Base-by-base conservation (phyloP, 2,113 vertebrate species). In the Rhizomys pruinosus region DNA sequence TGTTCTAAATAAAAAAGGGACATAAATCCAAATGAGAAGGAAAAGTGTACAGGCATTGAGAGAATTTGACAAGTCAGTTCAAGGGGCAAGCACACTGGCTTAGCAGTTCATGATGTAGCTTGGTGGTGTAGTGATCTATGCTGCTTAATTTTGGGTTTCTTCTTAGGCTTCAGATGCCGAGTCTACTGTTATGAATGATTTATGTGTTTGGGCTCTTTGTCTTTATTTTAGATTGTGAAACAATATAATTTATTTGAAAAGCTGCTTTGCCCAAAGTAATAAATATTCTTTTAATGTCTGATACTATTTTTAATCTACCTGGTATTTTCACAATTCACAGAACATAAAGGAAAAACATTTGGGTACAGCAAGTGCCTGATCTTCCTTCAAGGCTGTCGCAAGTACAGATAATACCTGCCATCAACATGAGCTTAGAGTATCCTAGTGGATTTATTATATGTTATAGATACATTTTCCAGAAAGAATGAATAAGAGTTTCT, bases 261-360 rank as follows among this genome's bases (percentile, higher is more conserved):
- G 72, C 72, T 52, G 5, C 29, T 90, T 92, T 2, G 27, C 32
- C 39, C n/a, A 37, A 42, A 87, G 59, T 47, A 90, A 87, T 74
- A 94, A 90, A 77, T 87, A 90, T 66, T 17, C 7, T 92, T 82
- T 81, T 10, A 68, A 44, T 78, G 16, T 64, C 15, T 89, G 63
- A 69, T 47, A 86, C 25, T n/a, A n/a, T n/a, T n/a, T n/a, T n/a
- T n/a, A n/a, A 4, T 74, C n/a, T 89, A 59, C 69, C 72, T 88
- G 39, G 42, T 81, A 74, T 78, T 92, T 95, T 92, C n/a, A 89
- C 78, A 81, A 73, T 81, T n/a, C 34, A 82, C 27, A 87, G 25
- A 93, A 12, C 87, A 59, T 76, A 66, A 90, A 80, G 76, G 34
- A 86, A 85, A 94, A 89, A 6, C 0, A 10, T 89, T 94, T 92